Evolutionary conservation across 2,888 invertebrate genomes (phyloP), one percentile per base, ranked within the genome.

Genomic region (Conus canariensis): DNA sequence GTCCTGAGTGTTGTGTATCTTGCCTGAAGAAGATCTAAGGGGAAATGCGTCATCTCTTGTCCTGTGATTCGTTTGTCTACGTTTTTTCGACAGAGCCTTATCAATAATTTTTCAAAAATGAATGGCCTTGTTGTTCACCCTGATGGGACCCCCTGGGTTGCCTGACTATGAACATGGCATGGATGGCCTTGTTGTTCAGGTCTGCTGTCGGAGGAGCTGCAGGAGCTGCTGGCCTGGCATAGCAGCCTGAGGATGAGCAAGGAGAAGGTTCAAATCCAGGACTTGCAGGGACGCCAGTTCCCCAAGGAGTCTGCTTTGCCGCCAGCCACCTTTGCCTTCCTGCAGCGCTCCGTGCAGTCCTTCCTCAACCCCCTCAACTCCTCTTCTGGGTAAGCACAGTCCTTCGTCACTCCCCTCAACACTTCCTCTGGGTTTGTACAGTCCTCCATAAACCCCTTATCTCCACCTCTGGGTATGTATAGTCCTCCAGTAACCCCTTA

Each of bases 201-300:
- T 59, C 90, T 96, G 80, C 92, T 92, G 85, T 93, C 94, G 60
- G 93, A 92, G 77, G 95, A 95, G 87, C 93, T 96, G 60, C 93
- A 93, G 91, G 93, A 93, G 77, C 91, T 95, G 59, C 90, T 95
- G 85, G 95, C 93, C 88, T 91, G 94, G 89, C 90, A 93, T 74
- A 90, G 70, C 14, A 85, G 93, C 16, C 90, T 94, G 16, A 74
- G 10, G 30, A 25, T n/a, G 45, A 92, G 90, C n/a, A 90, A 85
- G 56, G 88, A 88, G 9, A 93, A 92, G 82, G 92, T 93, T 85
- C 92, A 90, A 58, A 91, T 94, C 22, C 90, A 90, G 19, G 94
- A 94, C 87, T 86, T 96, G 60, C 14, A 30, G n/a, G 25, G 70
- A 10, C 59, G 8, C 30, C 56, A 14, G 45, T 89, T 85, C 74